A percentile compares a stretch with the other conserved stretches of the same genome.
phyloP scores from a whole-genome alignment of 1,140 invertebrate genomes.

The Heliconius congener region DNA sequence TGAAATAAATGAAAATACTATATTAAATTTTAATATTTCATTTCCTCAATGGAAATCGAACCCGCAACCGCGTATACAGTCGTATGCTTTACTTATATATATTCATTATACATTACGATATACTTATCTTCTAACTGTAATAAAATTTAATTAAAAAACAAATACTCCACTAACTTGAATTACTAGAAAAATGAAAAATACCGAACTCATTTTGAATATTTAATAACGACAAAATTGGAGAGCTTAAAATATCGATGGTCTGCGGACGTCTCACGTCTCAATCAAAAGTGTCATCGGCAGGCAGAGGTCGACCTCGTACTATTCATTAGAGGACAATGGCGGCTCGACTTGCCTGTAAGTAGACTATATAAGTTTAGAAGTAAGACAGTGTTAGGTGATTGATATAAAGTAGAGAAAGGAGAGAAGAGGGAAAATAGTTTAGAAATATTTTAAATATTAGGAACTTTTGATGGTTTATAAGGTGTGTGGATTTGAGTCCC shows the following conservation, averaged over 20 bases:
- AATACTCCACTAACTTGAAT: background rate
- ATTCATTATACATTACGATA: too few species aligned
- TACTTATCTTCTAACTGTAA: too few species aligned
- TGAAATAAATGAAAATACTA: too few species aligned
- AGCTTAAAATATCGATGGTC: conserved; percentile 1
- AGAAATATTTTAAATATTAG: too few species aligned
- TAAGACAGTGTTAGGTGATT: background rate
- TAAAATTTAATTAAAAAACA: too few species aligned
- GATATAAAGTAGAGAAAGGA: background rate
- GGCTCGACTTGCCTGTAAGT: background rate
- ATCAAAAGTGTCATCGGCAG: conserved; percentile 5
- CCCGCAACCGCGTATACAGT: too few species aligned
- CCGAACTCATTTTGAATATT: background rate
- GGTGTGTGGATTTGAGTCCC: too few species aligned
- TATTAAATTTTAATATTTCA: too few species aligned
- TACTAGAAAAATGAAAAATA: background rate
- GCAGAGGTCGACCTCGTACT: conserved; percentile 4
- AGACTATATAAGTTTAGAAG: background rate
- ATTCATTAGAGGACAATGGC: conserved; percentile 9
- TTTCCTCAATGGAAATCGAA: too few species aligned
- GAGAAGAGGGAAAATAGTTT: background rate
- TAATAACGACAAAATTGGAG: background rate
- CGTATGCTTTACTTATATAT: too few species aligned
- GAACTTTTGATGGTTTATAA: too few species aligned
- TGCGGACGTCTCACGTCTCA: background rate